These are phyloP conservation scores for Sinocyclocheilus anshuiensis DNA, from an alignment of 2,113 vertebrate species.

Conservation along the genomic window DNA sequence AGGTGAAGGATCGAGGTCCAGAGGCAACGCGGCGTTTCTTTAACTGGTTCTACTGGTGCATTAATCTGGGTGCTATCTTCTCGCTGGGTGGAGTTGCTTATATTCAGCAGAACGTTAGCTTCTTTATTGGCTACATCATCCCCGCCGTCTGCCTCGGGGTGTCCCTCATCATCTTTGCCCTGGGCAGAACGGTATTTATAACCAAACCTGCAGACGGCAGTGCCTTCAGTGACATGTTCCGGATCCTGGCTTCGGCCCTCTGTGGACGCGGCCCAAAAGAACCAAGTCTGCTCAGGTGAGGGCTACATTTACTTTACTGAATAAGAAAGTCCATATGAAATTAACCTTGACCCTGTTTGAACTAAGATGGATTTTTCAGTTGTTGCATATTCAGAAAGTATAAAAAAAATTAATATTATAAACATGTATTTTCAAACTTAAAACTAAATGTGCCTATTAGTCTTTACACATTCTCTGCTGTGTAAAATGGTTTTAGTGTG, in stretches of 20 bases:
- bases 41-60: conserved; percentile 99
- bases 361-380: not conserved
- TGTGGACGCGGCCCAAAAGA: conserved; percentile 73
- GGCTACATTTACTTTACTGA: not conserved
- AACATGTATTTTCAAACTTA: not conserved
- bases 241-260: conserved; percentile 82
- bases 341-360: not conserved
- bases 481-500: not conserved
- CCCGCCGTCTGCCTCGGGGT: conserved; percentile 86
- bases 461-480: not conserved
- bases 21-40: conserved; percentile 95
- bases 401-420: not conserved
- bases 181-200: conserved; percentile 88
- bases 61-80: conserved; percentile 92
- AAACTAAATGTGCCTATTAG: not conserved
- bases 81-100: conserved; percentile 92
- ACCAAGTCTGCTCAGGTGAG: conserved; percentile 62
- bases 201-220: conserved; percentile 93
- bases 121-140: conserved; percentile 85
- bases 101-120: conserved; percentile 91
- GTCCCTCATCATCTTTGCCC: conserved; percentile 87
- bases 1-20: conserved; percentile 95
- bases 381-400: not conserved
- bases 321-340: not conserved
- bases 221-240: conserved; percentile 90